A percentile compares a stretch with the other conserved stretches of the same genome.
Conservation (phyloP, 2,888 invertebrate species). For the Scotopteryx bipunctaria region DNA sequence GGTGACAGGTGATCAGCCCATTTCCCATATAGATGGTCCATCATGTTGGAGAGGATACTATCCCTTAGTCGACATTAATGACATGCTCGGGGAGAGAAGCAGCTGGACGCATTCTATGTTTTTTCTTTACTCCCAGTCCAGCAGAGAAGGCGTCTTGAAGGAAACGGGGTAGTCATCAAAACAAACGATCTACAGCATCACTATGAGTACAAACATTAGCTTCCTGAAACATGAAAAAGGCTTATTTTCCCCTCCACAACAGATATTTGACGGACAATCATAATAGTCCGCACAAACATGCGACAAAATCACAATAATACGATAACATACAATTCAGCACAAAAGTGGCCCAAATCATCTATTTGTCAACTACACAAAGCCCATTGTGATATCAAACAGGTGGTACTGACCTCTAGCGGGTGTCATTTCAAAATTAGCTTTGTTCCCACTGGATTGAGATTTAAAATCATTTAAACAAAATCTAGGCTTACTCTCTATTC, state of each 20-base stretch:
- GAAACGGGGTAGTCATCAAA: no score
- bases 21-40: no score
- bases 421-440: slow-evolving; percentile 4
- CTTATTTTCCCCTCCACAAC: not conserved
- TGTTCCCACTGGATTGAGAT: slow-evolving; percentile 9
- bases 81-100: no score
- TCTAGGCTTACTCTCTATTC: not conserved
- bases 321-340: slow-evolving; percentile 6
- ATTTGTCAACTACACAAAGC: slow-evolving; percentile 35
- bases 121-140: no score
- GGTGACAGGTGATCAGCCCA: no score
- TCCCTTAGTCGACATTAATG: no score
- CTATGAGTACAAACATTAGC: no score
- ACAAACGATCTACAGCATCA: no score
- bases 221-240: no score
- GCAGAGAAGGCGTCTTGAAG: no score
- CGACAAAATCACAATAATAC: not conserved
- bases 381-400: slow-evolving; percentile 33
- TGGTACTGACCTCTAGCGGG: slow-evolving; percentile 23
- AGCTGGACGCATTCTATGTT: no score
- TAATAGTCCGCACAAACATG: not conserved
- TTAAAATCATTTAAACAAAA: not conserved
- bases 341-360: slow-evolving; percentile 31
- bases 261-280: not conserved
- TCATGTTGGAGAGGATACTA: no score